Conservation (phyloP, 64 coral and sea anemone genomes). For the Porites australiensis region DNA sequence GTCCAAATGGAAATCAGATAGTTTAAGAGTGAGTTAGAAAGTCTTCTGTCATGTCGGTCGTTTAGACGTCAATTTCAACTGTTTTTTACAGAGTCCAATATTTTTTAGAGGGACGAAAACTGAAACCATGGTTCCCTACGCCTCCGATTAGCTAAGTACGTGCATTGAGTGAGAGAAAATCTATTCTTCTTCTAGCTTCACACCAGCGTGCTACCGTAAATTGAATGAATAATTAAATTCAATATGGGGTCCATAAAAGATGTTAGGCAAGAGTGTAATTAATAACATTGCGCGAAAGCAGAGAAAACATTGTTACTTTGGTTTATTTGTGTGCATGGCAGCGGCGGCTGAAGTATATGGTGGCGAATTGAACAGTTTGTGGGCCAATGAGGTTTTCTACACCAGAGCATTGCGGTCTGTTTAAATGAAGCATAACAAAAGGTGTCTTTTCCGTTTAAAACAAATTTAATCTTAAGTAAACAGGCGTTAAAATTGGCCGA, state of each 20-base stretch:
- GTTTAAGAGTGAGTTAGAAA: background rate
- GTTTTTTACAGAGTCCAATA: background rate
- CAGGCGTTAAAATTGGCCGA: slow-evolving; percentile 1
- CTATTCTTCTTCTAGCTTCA: background rate
- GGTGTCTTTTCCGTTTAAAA: background rate
- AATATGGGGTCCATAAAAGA: background rate
- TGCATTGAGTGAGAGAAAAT: background rate
- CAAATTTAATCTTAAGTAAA: slow-evolving; percentile 4
- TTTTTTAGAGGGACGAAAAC: background rate
- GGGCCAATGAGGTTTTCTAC: background rate
- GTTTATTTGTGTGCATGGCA: background rate
- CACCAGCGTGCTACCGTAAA: slow-evolving; percentile 2
- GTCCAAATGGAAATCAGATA: background rate
- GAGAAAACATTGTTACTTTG: background rate
- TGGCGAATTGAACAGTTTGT: background rate
- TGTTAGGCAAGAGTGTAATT: slow-evolving; percentile 6
- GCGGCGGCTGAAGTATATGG: background rate
- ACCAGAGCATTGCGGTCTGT: background rate
- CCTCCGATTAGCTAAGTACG: background rate
- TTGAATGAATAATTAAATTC: slow-evolving; percentile 41
- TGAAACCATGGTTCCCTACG: background rate
- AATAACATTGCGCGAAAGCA: background rate
- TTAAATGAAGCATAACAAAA: background rate
- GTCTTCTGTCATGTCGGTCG: too few species aligned
- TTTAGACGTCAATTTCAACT: too few species aligned